These are phyloP conservation scores for Macquaria australasica DNA, from an alignment of 2,113 vertebrate genomes.

Conservation along the genomic window DNA sequence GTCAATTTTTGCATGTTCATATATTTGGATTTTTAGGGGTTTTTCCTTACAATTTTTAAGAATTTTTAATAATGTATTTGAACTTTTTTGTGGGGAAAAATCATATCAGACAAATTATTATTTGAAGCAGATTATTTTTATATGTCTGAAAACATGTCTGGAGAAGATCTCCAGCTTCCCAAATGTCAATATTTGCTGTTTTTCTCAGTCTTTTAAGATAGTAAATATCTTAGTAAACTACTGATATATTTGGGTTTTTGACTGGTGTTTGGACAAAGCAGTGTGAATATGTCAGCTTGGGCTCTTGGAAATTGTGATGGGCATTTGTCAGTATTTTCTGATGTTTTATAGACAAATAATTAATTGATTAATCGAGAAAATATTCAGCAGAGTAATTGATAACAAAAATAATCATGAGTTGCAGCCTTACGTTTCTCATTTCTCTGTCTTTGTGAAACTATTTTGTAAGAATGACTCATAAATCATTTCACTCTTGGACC, in stretches of 20 bases:
- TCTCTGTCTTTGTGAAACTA: neutral
- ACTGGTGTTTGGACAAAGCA: neutral
- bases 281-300: neutral
- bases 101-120: neutral
- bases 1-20: neutral
- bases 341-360: neutral
- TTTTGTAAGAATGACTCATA: constrained; percentile 10
- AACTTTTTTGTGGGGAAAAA: neutral
- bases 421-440: neutral
- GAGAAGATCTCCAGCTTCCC: neutral
- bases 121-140: neutral
- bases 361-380: neutral
- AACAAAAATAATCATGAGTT: neutral
- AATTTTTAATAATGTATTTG: neutral
- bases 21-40: neutral
- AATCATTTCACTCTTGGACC: neutral
- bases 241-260: neutral
- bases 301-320: neutral
- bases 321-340: neutral
- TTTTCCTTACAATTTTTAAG: too few relatives aligned
- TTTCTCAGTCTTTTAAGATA: neutral
- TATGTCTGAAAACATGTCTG: neutral
- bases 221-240: neutral
- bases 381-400: neutral
- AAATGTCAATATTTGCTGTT: neutral